Evolutionary conservation across 2,888 invertebrate genomes (phyloP).

Genomic region (Heliconius aoede): DNA sequence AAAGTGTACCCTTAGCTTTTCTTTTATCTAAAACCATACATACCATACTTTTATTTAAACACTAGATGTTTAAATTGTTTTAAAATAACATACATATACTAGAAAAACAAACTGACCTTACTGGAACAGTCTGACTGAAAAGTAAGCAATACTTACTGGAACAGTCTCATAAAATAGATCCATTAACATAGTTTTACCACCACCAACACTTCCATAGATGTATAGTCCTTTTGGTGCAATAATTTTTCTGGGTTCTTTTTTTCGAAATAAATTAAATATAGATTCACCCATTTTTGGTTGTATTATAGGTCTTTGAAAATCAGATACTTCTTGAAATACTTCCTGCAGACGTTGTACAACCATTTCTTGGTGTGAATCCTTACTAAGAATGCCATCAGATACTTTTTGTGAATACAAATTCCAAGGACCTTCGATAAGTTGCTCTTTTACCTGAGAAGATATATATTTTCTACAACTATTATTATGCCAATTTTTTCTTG

Average conservation of each 20-base stretch:
- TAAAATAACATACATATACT: not conserved
- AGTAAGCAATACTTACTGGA: conserved; percentile 64
- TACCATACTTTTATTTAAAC: too few species aligned
- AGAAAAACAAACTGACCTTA: conserved; percentile 51
- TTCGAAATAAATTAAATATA: conserved; percentile 70
- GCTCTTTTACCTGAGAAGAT: conserved; percentile 63
- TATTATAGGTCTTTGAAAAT: conserved; percentile 77
- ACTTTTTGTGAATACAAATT: conserved; percentile 84
- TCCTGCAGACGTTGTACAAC: conserved; percentile 88
- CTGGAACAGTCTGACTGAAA: conserved; percentile 82
- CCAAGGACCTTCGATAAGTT: conserved; percentile 74
- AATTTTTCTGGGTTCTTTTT: conserved; percentile 69
- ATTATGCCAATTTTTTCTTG: conserved; percentile 65
- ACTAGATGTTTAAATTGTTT: not conserved
- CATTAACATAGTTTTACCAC: conserved; percentile 99
- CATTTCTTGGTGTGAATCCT: conserved; percentile 89
- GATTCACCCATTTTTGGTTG: conserved; percentile 54
- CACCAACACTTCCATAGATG: conserved; percentile 95
- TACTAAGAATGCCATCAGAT: conserved; percentile 81
- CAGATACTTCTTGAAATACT: conserved; percentile 85
- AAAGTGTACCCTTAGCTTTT: conserved; percentile 95
- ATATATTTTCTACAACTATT: conserved; percentile 65
- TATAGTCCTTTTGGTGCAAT: conserved; percentile 91
- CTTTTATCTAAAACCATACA: conserved; percentile 83
- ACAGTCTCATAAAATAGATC: conserved; percentile 94